phyloP scores from a whole-genome alignment of 2,888 invertebrate species.

The Flabesymbios commensalis region DNA sequence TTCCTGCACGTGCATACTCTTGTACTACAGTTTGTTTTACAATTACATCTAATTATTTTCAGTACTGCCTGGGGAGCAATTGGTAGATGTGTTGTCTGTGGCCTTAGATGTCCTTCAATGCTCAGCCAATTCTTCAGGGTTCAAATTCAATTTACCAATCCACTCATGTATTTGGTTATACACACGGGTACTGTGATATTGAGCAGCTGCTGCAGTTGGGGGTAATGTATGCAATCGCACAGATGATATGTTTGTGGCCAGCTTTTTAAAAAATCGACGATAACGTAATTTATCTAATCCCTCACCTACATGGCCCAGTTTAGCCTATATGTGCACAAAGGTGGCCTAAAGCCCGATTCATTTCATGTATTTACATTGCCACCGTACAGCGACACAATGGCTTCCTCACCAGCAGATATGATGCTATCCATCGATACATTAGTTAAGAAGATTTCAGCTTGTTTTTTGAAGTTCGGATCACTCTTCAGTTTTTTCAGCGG shows the following conservation, averaged over 20 bases:
- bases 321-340: no score
- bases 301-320: no score
- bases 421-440: not conserved
- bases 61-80: constrained; percentile 36
- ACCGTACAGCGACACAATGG: not conserved
- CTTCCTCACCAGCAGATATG: constrained; percentile 1
- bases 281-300: not conserved
- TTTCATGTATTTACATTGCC: no score
- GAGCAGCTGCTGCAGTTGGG: constrained; percentile 36
- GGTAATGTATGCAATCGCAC: constrained; percentile 31
- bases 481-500: no score
- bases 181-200: constrained; percentile 31
- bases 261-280: constrained; percentile 24
- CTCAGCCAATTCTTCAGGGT: constrained; percentile 28
- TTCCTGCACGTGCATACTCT: constrained; percentile 28
- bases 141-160: constrained; percentile 18
- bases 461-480: not conserved
- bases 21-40: constrained; percentile 28
- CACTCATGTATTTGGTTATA: constrained; percentile 37
- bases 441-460: not conserved
- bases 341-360: no score
- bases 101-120: constrained; percentile 7
- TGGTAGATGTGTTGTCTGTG: constrained; percentile 17
- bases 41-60: constrained; percentile 33
- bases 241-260: constrained; percentile 10